A percentile compares a stretch with the other conserved stretches of the same genome.
Evolutionary conservation across 2,113 vertebrate species (phyloP).

Genomic region (Carassius carassius): DNA sequence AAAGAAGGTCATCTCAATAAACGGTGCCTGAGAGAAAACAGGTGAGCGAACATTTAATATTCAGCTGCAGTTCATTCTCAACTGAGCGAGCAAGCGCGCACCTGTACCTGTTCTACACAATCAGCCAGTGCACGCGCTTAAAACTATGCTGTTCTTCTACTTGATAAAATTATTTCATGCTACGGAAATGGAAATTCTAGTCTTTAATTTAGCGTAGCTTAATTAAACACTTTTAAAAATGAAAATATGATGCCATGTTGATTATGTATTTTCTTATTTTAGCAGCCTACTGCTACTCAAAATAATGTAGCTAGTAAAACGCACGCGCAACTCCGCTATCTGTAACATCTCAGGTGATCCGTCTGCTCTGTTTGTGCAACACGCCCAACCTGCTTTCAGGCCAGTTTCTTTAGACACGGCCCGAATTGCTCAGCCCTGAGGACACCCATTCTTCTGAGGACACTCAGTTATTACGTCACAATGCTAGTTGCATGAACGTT

Average conservation of each 20-base stretch:
- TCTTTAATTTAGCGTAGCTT: background rate
- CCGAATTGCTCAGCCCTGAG: conserved; percentile 49
- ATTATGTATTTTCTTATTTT: background rate
- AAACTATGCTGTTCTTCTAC: background rate
- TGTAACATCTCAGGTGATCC: background rate
- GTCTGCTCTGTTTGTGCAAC: background rate
- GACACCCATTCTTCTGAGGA: conserved; percentile 54
- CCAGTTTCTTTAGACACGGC: conserved; percentile 41
- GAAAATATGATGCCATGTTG: background rate
- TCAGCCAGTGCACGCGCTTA: background rate
- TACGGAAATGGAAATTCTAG: background rate
- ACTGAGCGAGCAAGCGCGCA: no score
- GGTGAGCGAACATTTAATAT: background rate
- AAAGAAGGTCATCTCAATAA: background rate
- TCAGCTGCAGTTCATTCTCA: background rate
- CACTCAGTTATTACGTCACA: conserved; percentile 12
- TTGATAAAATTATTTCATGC: background rate
- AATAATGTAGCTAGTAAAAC: background rate
- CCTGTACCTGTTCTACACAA: conserved; percentile 23
- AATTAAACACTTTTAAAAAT: background rate
- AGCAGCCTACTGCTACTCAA: background rate
- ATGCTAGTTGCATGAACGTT: background rate
- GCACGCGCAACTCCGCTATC: background rate
- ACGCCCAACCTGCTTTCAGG: background rate
- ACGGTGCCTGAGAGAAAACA: background rate